A percentile compares a stretch with the other conserved stretches of the same genome.
Evolutionary conservation across 2,113 vertebrate species (phyloP).

Genomic region (Ictidomys tridecemlineatus): DNA sequence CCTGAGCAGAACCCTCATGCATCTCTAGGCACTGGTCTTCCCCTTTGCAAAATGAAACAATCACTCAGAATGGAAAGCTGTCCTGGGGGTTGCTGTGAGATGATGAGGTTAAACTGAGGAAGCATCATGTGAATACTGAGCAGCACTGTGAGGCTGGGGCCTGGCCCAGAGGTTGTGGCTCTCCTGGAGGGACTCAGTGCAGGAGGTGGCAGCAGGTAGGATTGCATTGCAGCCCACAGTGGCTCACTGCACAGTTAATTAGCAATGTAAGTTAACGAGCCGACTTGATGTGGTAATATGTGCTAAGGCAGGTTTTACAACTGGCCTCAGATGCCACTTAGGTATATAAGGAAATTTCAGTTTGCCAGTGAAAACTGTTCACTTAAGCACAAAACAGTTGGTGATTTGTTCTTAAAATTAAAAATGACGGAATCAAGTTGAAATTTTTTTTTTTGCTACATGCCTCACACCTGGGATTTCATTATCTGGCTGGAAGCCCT

Average conservation of each 20-base stretch:
- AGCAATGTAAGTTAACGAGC: conserved; percentile 49
- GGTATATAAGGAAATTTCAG: conserved; percentile 40
- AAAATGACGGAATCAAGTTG: conserved; percentile 35
- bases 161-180: not conserved
- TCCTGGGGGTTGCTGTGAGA: not conserved
- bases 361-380: conserved; percentile 49
- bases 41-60: conserved; percentile 2
- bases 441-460: conserved; percentile 50
- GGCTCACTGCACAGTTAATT: conserved; percentile 50
- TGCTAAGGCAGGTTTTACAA: conserved; percentile 41
- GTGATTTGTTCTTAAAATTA: conserved; percentile 55
- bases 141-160: not conserved
- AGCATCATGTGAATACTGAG: not conserved
- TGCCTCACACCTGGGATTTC: not conserved
- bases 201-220: not conserved
- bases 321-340: not conserved
- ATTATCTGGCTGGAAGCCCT: conserved; percentile 24
- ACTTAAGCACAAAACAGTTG: not conserved
- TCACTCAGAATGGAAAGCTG: not conserved
- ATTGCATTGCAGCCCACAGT: not conserved
- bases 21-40: not conserved
- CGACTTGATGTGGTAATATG: not conserved
- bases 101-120: not conserved
- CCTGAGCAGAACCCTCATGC: not conserved
- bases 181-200: not conserved